Conservation (phyloP, 2,888 invertebrate species). For the Diogma glabrata region DNA sequence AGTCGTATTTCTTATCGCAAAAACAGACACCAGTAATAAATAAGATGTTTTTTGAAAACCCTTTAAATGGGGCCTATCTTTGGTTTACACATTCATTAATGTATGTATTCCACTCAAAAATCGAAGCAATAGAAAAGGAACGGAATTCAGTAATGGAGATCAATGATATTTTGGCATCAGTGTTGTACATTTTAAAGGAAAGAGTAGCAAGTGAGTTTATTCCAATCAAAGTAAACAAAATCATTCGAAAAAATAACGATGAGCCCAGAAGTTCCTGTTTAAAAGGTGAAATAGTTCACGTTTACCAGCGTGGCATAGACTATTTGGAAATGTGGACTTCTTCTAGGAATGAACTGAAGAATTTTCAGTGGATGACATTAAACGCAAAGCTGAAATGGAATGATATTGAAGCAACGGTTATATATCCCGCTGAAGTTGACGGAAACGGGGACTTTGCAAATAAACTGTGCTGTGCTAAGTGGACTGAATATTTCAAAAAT, state of each 20-base stretch:
- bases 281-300: neutral
- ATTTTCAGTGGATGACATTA: neutral
- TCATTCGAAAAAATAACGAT: neutral
- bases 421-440: neutral
- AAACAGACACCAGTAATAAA: neutral
- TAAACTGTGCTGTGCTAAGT: neutral
- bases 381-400: neutral
- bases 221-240: neutral
- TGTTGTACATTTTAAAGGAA: neutral
- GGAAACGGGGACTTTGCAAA: neutral
- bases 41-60: neutral
- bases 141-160: neutral
- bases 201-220: neutral
- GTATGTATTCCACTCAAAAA: neutral
- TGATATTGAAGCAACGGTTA: neutral
- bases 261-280: neutral
- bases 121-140: neutral
- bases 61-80: neutral
- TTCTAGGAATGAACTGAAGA: neutral
- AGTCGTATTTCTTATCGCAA: neutral
- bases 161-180: neutral
- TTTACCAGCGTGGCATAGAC: neutral
- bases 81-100: neutral
- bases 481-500: neutral
- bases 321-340: neutral